Conservation (phyloP, 2,797 vertebrate species). For the Lepilemur septentrionalis region DNA sequence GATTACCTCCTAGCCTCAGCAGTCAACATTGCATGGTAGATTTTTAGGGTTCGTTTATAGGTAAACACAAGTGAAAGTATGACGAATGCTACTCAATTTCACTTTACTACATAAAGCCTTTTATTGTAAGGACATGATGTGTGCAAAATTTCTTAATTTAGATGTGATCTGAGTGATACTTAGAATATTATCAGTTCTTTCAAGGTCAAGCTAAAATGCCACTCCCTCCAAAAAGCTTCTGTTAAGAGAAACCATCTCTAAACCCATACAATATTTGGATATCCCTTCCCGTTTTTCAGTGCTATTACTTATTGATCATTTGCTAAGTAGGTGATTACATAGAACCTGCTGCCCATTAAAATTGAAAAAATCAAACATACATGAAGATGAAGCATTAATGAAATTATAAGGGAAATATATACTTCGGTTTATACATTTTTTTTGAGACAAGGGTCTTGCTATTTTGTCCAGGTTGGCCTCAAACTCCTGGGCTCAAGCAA, state of each 20-base stretch:
- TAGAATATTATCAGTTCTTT: background rate
- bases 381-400: background rate
- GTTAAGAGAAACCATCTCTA: background rate
- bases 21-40: background rate
- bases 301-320: background rate
- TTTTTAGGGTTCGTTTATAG: background rate
- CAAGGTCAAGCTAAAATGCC: background rate
- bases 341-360: background rate
- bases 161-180: background rate
- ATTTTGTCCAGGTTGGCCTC: background rate
- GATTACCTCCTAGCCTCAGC: background rate
- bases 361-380: background rate
- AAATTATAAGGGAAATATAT: background rate
- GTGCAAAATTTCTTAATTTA: conserved; percentile 12
- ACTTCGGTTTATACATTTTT: background rate
- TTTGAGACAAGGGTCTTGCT: background rate
- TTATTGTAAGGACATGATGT: background rate
- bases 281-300: background rate
- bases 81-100: background rate
- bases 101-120: background rate
- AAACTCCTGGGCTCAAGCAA: background rate
- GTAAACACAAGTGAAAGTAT: background rate
- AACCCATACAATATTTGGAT: background rate
- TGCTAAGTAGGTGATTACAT: background rate
- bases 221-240: background rate